Evolutionary conservation across 2,797 vertebrate species (phyloP).

Genomic region (Passerculus sandwichensis): DNA sequence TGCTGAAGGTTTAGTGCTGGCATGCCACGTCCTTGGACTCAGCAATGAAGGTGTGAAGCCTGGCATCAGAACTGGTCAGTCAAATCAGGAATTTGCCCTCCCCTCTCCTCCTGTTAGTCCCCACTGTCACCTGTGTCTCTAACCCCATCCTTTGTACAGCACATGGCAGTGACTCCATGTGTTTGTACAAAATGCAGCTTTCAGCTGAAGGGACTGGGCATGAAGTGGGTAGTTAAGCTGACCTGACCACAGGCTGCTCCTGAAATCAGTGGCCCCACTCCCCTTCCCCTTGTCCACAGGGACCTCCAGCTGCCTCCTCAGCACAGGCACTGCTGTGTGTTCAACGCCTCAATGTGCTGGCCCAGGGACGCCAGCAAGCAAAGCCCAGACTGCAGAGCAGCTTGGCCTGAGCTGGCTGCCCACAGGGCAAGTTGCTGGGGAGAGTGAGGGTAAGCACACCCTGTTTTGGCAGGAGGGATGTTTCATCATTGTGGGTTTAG

Average conservation of each 20-base stretch:
- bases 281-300: neutral
- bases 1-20: neutral
- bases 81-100: neutral
- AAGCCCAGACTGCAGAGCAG: neutral
- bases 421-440: neutral
- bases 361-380: neutral
- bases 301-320: neutral
- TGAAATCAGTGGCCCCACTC: fast-evolving
- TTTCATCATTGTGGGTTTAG: neutral
- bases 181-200: neutral
- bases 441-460: neutral
- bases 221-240: neutral
- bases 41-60: neutral
- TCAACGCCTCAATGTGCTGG: fast-evolving
- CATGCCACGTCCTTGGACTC: neutral
- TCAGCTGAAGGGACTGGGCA: neutral
- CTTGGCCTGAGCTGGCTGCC: neutral
- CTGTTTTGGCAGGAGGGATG: neutral
- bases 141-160: neutral
- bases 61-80: neutral
- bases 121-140: fast-evolving
- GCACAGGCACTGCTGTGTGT: neutral
- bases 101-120: neutral
- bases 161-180: neutral
- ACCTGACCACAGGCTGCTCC: neutral